Evolutionary conservation across 2,888 invertebrate genomes (phyloP).

Genomic region (Chaitophorus viminalis): DNA sequence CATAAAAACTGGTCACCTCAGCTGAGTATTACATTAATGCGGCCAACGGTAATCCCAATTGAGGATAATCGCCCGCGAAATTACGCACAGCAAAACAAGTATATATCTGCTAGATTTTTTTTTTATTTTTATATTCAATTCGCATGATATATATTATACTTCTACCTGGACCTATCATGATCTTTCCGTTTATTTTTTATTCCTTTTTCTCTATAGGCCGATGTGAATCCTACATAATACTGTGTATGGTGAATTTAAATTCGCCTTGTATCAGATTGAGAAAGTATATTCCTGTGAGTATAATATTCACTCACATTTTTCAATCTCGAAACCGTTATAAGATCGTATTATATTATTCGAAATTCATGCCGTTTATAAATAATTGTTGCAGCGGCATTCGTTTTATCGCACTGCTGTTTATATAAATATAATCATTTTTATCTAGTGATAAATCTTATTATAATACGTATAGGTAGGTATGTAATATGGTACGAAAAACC

Average conservation of each 20-base stretch:
- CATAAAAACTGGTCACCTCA: too few relatives aligned
- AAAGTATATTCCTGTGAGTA: too few relatives aligned
- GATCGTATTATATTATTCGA: not conserved
- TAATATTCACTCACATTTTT: not conserved
- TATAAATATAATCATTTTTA: not conserved
- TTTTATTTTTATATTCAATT: too few relatives aligned
- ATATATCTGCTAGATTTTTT: too few relatives aligned
- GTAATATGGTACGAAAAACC: not conserved
- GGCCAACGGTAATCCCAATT: too few relatives aligned
- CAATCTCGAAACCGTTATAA: not conserved
- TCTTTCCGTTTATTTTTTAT: not conserved
- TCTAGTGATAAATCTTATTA: not conserved
- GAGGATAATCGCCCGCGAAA: too few relatives aligned
- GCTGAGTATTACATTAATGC: too few relatives aligned
- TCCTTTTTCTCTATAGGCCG: not conserved
- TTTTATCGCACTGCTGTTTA: not conserved
- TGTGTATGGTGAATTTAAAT: not conserved
- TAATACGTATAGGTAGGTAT: too few relatives aligned
- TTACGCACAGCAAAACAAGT: too few relatives aligned
- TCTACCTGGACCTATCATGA: too few relatives aligned
- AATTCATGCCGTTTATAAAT: not conserved
- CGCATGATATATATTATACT: too few relatives aligned
- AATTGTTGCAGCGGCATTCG: not conserved
- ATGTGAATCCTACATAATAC: not conserved
- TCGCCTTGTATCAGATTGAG: not conserved